Conservation (phyloP, 2,797 vertebrate species). For the Eidolon dupreanum region DNA sequence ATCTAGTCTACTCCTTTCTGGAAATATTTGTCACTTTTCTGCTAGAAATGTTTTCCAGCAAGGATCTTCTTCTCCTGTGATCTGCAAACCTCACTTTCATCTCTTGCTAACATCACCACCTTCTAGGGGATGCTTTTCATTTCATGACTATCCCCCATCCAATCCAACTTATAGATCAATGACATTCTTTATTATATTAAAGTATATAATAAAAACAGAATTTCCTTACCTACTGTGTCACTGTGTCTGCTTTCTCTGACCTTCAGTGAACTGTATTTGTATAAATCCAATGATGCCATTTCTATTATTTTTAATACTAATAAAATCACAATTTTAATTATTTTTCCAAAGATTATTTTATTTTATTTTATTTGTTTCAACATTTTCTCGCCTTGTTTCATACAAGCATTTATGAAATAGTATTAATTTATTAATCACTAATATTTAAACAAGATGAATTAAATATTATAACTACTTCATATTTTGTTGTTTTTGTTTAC, state of each 20-base stretch:
- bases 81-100: not conserved
- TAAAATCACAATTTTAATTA: not conserved
- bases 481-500: not conserved
- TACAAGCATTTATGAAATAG: not conserved
- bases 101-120: not conserved
- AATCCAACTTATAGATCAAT: not conserved
- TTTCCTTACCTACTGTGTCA: not conserved
- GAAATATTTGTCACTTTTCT: not conserved
- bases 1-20: not conserved
- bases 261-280: not conserved
- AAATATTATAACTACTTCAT: not conserved
- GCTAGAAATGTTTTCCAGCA: not conserved
- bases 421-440: not conserved
- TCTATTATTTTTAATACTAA: not conserved
- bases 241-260: not conserved
- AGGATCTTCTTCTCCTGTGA: not conserved
- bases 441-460: not conserved
- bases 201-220: not conserved
- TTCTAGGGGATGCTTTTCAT: not conserved
- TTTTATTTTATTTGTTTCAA: not conserved
- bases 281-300: not conserved
- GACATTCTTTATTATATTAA: not conserved
- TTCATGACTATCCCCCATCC: not conserved
- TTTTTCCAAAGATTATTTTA: not conserved
- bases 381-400: not conserved